Percentiles rank a stretch among this genome's conserved stretches.
Conservation (phyloP, 2,888 invertebrate genomes). For the Drosophila mulleri region DNA sequence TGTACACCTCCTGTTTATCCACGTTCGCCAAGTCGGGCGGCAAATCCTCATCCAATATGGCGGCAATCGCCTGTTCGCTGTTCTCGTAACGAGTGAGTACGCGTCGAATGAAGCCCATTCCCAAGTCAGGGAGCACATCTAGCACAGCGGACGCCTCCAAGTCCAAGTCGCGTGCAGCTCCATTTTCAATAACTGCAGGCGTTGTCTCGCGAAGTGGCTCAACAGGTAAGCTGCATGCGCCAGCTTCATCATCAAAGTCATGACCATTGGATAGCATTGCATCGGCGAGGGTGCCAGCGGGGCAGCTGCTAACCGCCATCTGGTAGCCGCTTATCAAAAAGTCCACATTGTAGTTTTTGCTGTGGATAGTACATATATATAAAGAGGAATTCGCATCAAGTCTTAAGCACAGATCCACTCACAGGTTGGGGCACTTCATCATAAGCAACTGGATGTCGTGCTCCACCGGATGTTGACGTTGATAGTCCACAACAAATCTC, state of each 20-base stretch:
- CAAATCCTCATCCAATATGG: conserved; percentile 90
- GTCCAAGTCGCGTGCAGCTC: conserved; percentile 81
- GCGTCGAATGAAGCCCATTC: conserved; percentile 90
- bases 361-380: conserved; percentile 9
- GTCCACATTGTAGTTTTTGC: conserved; percentile 64
- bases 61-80: conserved; percentile 92
- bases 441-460: conserved; percentile 88
- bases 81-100: conserved; percentile 92
- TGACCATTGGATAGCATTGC: conserved; percentile 15
- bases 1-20: conserved; percentile 87
- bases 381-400: background rate
- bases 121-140: conserved; percentile 91
- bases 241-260: conserved; percentile 47
- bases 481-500: conserved; percentile 89
- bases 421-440: conserved; percentile 89
- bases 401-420: conserved; percentile 84
- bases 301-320: conserved; percentile 55
- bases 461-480: conserved; percentile 88
- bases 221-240: conserved; percentile 13
- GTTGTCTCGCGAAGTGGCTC: conserved; percentile 17
- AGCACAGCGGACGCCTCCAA: conserved; percentile 85
- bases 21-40: conserved; percentile 83
- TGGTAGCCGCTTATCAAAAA: conserved; percentile 65
- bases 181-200: conserved; percentile 25
- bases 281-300: conserved; percentile 55